phyloP scores from a whole-genome alignment of 2,888 invertebrate species.

The Steinernema carpocapsae region DNA sequence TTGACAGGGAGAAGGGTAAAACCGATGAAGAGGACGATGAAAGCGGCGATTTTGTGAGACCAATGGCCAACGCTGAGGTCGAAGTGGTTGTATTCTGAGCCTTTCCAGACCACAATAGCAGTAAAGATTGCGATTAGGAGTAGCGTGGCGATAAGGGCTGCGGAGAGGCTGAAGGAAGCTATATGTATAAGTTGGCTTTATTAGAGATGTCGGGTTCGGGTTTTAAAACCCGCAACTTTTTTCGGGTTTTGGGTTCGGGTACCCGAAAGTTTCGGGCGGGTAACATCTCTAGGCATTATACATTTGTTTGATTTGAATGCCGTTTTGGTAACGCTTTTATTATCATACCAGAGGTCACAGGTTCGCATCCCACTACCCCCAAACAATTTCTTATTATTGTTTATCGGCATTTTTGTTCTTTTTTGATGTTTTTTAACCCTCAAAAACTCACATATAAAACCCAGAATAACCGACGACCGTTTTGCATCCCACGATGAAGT shows the following conservation, averaged over 20 bases:
- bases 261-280: too few species aligned
- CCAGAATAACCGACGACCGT: conserved; percentile 16
- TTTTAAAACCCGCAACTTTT: too few species aligned
- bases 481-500: conserved; percentile 2
- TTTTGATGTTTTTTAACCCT: too few species aligned
- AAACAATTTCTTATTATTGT: too few species aligned
- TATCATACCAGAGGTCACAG: too few species aligned
- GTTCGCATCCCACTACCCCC: too few species aligned
- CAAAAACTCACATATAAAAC: neutral
- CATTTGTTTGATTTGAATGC: too few species aligned
- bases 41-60: conserved; percentile 25
- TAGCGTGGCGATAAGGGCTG: neutral
- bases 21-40: neutral
- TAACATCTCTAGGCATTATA: too few species aligned
- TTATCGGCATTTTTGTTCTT: neutral
- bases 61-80: neutral
- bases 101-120: neutral
- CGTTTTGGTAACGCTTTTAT: too few species aligned
- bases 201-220: too few species aligned
- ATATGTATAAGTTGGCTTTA: neutral
- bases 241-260: too few species aligned
- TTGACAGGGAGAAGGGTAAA: neutral
- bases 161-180: neutral
- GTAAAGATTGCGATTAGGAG: neutral
- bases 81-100: neutral